Base-by-base conservation (phyloP, 2,113 vertebrate species). In the Corythoichthys intestinalis region DNA sequence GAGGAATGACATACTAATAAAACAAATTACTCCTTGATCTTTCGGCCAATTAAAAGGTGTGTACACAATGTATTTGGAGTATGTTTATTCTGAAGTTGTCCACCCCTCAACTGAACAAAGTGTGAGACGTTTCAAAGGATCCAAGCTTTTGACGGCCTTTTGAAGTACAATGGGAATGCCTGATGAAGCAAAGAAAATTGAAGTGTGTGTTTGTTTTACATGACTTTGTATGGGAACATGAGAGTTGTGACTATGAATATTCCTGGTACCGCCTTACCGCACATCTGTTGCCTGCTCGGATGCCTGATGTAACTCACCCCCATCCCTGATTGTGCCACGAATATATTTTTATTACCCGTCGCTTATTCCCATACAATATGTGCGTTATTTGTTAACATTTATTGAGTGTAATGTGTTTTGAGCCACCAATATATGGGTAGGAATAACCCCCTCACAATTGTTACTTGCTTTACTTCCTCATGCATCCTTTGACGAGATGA, bases 231-330 rank as follows among this genome's bases (percentile, higher is more conserved):
- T 49, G 20, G 20, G 15, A 50, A 46, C 52, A 47, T 53, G 57
- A 28, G 20, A 69, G 38, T 71, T 50, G 64, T 38, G 35, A 53
- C 38, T 2, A 47, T 54, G 1, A 72, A 58, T 66, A 60, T 70
- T 74, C 48, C 65, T 44, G 64, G 60, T 20, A 28, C 76, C 6
- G 75, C 80, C 84, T 87, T 85, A 83, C 65, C 63, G 46, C 65
- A n/a, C 41, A 70, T 64, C 38, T 70, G 8, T 63, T 67, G 74
- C 62, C 77, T 75, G 73, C 39, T 81, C 61, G 37, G 38, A 77
- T 73, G 72, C 66, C 73, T 67, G 35, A 38, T 68, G 72, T 78
- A 66, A 62, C 66, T 52, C 65, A 20, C 71, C 34, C 5, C 20
- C 56, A 13, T 34, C 50, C 65, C 50, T n/a, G 6, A 41, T 11